Evolutionary conservation across 2,888 invertebrate genomes (phyloP), one percentile per base, ranked within the genome.

Genomic region (Dolichopus griseipennis): DNA sequence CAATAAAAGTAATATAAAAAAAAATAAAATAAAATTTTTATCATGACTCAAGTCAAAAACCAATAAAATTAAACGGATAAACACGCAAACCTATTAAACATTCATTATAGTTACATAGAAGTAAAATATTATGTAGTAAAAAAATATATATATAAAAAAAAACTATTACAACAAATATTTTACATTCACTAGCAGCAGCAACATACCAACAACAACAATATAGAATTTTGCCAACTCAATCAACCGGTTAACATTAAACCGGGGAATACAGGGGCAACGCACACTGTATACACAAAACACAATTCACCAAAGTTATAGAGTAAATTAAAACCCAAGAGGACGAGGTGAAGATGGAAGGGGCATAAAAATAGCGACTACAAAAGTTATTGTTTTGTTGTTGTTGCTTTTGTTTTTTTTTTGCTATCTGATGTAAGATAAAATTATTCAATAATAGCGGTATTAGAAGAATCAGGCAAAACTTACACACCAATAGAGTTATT

Each of bases 21-120:
- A 52, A 2, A 52, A 18, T 1, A 12, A 52, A 52, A 18, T 18
- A 52, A 2, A 52, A 52, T 52, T 52, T 52, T n/a, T 18, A 52
- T 52, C 52, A 52, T 12, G n/a, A 52, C n/a, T 52, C 52, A 52
- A 52, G 52, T 52, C 52, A 52, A 52, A 52, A 52, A 52, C 52
- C 18, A 52, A 52, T 52, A 52, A 52, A 52, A 52, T 52, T 52
- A 52, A 52, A 52, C 15, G 15, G 52, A 52, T 52, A 52, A 52
- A 52, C 52, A 52, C 52, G 52, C 52, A 52, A 52, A 52, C 52
- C 52, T 52, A 52, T 52, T 52, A 52, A 52, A 52, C 52, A 52
- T 18, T 52, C 52, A 52, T 52, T 52, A 52, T 52, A 52, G 27
- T 37, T 37, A 52, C 52, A 52, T 52, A 52, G 18, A 6, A 18